Conservation (phyloP, 2,888 invertebrate species). For the Cryptocephalus moraei region DNA sequence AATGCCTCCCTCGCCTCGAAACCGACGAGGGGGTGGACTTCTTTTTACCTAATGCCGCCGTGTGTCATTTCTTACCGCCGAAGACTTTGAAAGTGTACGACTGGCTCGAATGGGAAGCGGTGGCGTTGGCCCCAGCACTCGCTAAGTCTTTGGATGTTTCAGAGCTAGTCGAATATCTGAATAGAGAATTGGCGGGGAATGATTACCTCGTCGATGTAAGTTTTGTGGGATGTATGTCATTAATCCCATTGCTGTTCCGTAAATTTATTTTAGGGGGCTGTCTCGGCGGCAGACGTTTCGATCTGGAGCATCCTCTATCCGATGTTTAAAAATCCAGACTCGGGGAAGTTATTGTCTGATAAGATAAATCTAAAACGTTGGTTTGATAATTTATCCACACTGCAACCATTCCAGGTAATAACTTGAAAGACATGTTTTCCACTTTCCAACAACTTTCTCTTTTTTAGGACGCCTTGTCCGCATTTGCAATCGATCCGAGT, state of each 20-base stretch:
- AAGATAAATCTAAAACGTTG: constrained; percentile 48
- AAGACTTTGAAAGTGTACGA: constrained; percentile 38
- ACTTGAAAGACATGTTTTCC: background rate
- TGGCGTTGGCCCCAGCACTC: constrained; percentile 48
- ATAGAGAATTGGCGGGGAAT: constrained; percentile 42
- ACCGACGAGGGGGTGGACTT: constrained; percentile 50
- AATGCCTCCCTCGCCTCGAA: constrained; percentile 55
- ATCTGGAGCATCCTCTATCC: constrained; percentile 68
- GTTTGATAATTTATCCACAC: constrained; percentile 46
- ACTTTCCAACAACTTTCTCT: background rate
- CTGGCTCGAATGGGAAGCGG: constrained; percentile 58
- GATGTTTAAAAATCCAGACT: constrained; percentile 46
- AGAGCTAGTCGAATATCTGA: constrained; percentile 45
- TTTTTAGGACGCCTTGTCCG: constrained; percentile 32
- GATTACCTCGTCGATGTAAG: constrained; percentile 52
- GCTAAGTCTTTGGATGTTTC: constrained; percentile 42
- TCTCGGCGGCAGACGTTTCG: constrained; percentile 59
- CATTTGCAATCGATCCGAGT: constrained; percentile 23
- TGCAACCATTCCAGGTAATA: constrained; percentile 49
- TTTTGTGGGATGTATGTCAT: constrained; percentile 2
- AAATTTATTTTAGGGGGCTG: constrained; percentile 42
- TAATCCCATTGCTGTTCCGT: too few relatives aligned
- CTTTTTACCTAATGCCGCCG: constrained; percentile 64
- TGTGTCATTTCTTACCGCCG: constrained; percentile 52
- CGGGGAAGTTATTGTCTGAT: constrained; percentile 46